These are phyloP conservation scores for Mesocricetus auratus DNA, from an alignment of 2,113 vertebrate genomes.

Conservation along the genomic window DNA sequence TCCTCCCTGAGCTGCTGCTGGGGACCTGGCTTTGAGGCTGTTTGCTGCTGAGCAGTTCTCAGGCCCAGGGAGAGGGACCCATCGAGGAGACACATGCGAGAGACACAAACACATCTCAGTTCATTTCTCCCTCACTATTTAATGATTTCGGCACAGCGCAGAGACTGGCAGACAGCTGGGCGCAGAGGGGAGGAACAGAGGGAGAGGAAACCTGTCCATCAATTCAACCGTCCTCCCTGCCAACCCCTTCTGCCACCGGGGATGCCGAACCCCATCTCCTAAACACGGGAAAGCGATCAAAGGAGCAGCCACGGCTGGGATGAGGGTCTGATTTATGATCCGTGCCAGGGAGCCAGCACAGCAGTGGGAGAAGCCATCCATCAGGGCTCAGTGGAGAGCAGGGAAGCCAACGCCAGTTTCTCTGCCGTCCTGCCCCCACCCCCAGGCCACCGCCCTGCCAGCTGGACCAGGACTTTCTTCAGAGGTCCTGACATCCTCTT, in stretches of 20 bases:
- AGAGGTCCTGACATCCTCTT: not conserved
- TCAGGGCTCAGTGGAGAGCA: not conserved
- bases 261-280: not conserved
- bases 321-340: constrained; percentile 64
- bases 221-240: not conserved
- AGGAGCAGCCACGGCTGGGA: constrained; percentile 20
- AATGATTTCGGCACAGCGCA: not conserved
- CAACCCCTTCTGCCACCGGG: not conserved
- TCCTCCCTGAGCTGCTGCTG: not conserved
- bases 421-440: not conserved
- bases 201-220: not conserved
- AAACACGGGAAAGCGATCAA: not conserved
- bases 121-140: constrained; percentile 1
- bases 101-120: not conserved
- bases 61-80: not conserved
- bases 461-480: not conserved
- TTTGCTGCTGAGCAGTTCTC: too few species aligned
- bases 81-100: accelerated
- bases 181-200: not conserved
- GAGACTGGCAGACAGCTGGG: not conserved
- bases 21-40: not conserved
- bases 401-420: not conserved
- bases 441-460: not conserved
- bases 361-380: not conserved
- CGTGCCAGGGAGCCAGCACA: not conserved